Conservation (phyloP, 2,113 vertebrate species). For the Elephantulus edwardii region DNA sequence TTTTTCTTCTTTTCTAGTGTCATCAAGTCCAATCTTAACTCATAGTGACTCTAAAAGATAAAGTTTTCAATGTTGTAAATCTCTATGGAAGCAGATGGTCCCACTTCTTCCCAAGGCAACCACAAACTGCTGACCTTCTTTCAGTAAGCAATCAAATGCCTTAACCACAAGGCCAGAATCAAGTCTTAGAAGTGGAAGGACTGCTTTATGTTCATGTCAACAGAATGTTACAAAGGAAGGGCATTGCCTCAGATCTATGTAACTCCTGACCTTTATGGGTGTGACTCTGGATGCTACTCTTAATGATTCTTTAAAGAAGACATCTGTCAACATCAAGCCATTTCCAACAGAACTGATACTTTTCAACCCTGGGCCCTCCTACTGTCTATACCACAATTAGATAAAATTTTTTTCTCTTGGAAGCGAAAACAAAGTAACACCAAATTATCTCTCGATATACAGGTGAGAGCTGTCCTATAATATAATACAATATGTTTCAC, state of each 20-base stretch:
- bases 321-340: constrained; percentile 22
- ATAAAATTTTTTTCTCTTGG: constrained; percentile 27
- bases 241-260: background rate
- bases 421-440: constrained; percentile 13
- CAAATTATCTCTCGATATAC: constrained; percentile 15
- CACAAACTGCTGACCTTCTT: too few species aligned
- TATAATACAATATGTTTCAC: background rate
- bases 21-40: too few species aligned
- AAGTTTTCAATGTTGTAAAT: too few species aligned
- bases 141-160: background rate
- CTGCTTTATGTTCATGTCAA: background rate
- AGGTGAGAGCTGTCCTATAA: background rate
- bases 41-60: too few species aligned
- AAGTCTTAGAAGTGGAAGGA: background rate
- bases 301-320: constrained; percentile 28
- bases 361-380: background rate
- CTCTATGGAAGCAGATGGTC: too few species aligned
- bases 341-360: background rate
- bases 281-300: constrained; percentile 3
- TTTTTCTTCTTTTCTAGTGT: too few species aligned
- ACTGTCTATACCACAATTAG: constrained; percentile 29
- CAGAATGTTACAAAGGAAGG: constrained; percentile 13
- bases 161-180: background rate
- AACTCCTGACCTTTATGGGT: constrained; percentile 16
- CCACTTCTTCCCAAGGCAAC: too few species aligned